These are phyloP conservation scores for Oryzias melastigma DNA, from an alignment of 2,113 vertebrate genomes.

Conservation along the genomic window DNA sequence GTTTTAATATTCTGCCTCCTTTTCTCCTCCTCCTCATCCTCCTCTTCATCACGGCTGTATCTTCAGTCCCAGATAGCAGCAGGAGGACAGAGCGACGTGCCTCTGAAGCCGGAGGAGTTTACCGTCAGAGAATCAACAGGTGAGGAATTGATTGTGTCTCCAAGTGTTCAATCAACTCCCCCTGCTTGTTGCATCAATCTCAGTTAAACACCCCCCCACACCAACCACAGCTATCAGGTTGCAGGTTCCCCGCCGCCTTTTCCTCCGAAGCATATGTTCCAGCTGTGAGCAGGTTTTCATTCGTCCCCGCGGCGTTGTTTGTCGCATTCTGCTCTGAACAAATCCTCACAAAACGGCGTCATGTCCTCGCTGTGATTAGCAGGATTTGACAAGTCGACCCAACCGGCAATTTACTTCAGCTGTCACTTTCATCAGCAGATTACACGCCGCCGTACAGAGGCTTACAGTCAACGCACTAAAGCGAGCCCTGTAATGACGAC, in stretches of 20 bases:
- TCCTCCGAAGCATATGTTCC: slow-evolving; percentile 40
- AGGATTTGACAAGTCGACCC: slow-evolving; percentile 39
- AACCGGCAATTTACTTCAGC: slow-evolving; percentile 35
- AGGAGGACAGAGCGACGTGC: slow-evolving; percentile 80
- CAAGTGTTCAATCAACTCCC: slow-evolving; percentile 42
- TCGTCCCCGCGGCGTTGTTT: slow-evolving; percentile 54
- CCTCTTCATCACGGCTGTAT: slow-evolving; percentile 10
- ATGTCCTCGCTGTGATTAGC: slow-evolving; percentile 53
- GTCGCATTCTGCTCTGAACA: slow-evolving; percentile 39
- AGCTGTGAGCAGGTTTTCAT: slow-evolving; percentile 53
- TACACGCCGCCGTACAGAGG: slow-evolving; percentile 23
- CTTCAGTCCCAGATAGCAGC: slow-evolving; percentile 84
- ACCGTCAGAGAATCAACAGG: slow-evolving; percentile 84
- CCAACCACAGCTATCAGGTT: slow-evolving; percentile 7
- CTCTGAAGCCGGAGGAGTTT: slow-evolving; percentile 88
- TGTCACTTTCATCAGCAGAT: slow-evolving; percentile 37
- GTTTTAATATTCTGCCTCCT: slow-evolving; percentile 17
- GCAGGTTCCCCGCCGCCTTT: slow-evolving; percentile 45
- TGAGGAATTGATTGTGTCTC: slow-evolving; percentile 65
- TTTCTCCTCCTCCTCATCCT: not conserved
- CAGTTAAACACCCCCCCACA: not conserved
- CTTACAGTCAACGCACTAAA: slow-evolving; percentile 8
- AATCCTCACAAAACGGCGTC: slow-evolving; percentile 29
- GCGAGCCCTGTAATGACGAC: slow-evolving; percentile 7
- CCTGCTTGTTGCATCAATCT: slow-evolving; percentile 42